A percentile compares a stretch with the other conserved stretches of the same genome.
These are phyloP conservation scores for Drosophila yakuba DNA, from an alignment of 1,140 invertebrate species.

Conservation along the genomic window DNA sequence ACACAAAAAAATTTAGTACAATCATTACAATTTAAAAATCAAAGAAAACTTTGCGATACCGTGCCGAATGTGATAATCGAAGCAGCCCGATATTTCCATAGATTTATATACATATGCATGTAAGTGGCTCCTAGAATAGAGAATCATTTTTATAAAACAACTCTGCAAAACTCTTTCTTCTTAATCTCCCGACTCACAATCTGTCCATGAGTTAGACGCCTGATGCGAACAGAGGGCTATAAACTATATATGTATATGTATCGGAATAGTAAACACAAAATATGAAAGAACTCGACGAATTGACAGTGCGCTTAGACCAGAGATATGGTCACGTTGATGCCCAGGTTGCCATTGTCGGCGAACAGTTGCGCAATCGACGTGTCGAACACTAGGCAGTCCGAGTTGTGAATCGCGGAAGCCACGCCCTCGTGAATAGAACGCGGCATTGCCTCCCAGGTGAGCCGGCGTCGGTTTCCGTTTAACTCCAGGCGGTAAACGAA, in stretches of 20 bases:
- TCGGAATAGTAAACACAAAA: conserved; percentile 34
- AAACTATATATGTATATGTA: conserved; percentile 32
- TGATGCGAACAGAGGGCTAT: conserved; percentile 30
- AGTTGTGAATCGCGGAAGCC: conserved; percentile 98
- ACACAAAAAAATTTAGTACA: background rate
- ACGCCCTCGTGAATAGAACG: conserved; percentile 99
- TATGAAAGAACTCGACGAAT: conserved; percentile 29
- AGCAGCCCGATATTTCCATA: conserved; percentile 29
- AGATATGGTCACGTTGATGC: conserved; percentile 99
- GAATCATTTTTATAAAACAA: conserved; percentile 71
- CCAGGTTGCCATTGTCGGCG: conserved; percentile 99
- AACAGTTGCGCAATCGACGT: conserved; percentile 99
- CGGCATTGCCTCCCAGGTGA: conserved; percentile 99
- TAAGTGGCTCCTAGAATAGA: conserved; percentile 43
- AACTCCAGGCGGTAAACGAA: conserved; percentile 99
- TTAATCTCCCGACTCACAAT: conserved; percentile 4
- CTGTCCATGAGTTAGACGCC: conserved; percentile 19
- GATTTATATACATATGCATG: conserved; percentile 48
- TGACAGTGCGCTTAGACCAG: conserved; percentile 87
- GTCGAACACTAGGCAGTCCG: conserved; percentile 99
- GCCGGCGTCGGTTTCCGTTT: conserved; percentile 95
- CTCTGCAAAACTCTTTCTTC: conserved; percentile 29
- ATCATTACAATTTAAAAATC: background rate
- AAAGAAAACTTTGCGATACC: background rate
- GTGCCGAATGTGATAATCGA: background rate